Base-by-base conservation (phyloP, 2,113 vertebrate genomes). In the Narcine bancroftii region DNA sequence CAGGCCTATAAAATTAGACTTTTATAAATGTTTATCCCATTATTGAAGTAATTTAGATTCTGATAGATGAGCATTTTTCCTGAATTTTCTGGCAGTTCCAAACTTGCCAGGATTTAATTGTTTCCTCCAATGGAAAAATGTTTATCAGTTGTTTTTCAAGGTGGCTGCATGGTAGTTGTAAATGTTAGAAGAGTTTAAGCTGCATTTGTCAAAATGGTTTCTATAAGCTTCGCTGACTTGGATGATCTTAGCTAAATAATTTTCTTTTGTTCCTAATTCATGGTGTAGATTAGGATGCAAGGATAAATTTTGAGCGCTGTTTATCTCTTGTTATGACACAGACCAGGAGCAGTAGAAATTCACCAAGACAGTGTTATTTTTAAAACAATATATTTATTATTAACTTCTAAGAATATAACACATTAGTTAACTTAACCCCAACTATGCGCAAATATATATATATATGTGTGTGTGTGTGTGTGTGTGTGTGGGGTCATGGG, bases 191-290 rank as follows among this genome's bases (percentile, higher is more conserved):
- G 29, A 71, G 65, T 26, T 7, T 83, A 47, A 53, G 47, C 45
- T 83, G 47, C 47, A 83, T 50, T 65, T 89, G n/a, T 83, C 79
- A 83, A 24, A 89, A 89, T 65, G 60, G 85, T 89, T 56, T 89
- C 63, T 42, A 69, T 87, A 53, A 87, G 33, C 50, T 87, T 63
- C 36, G 33, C 36, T 85, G 81, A 33, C 3, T n/a, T 85, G 33
- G n/a, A 73, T 73, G 33, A 36, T 73, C 72, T 73, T 85, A 36
- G 50, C 53, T 85, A 50, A 85, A 53, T 29, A 53, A 47, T 81
- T 81, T 50, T 47, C 9, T 83, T 56, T 60, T 63, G 81, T 91
- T 3, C 19, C 63, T 45, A 29, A 69, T 91, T 45, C 89, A 47
- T 26, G 10, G 13, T n/a, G 53, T 4, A 87, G n/a, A 71, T 66